These are phyloP conservation scores for Oithona nana DNA, from an alignment of 2,888 invertebrate species.

Conservation along the genomic window DNA sequence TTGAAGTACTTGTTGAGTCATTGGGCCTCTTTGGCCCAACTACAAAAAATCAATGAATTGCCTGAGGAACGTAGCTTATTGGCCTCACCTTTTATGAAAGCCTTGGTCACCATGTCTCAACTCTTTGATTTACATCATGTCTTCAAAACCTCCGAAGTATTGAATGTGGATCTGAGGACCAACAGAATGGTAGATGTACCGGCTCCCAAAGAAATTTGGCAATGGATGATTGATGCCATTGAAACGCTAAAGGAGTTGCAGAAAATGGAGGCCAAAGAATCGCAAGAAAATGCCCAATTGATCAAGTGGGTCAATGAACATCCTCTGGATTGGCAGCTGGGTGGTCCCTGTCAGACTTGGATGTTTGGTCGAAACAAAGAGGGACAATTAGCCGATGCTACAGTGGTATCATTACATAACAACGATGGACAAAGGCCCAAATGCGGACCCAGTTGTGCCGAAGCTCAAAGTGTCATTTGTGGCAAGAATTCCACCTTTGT, in stretches of 20 bases:
- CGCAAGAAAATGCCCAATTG: constrained; percentile 35
- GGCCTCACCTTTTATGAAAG: background rate
- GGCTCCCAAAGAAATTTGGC: background rate
- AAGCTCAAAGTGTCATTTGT: constrained; percentile 39
- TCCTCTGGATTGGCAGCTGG: constrained; percentile 44
- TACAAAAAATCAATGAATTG: background rate
- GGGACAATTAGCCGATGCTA: constrained; percentile 40
- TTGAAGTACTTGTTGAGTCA: background rate
- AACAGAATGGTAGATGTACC: background rate
- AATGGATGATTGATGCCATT: background rate
- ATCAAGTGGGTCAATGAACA: constrained; percentile 40
- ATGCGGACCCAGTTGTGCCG: constrained; percentile 26
- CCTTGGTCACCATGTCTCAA: background rate
- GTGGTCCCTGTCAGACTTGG: constrained; percentile 40
- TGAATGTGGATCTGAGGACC: background rate
- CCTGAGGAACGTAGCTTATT: background rate
- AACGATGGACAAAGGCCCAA: background rate
- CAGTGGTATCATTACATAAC: background rate
- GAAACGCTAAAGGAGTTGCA: background rate
- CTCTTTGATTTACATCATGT: constrained; percentile 1
- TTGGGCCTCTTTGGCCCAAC: background rate
- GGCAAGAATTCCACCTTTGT: constrained; percentile 47
- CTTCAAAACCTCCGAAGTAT: background rate
- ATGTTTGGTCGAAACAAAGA: constrained; percentile 43
- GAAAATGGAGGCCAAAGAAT: background rate